phyloP scores from a whole-genome alignment of 1,140 invertebrate species.

The Marisa cornuarietis region DNA sequence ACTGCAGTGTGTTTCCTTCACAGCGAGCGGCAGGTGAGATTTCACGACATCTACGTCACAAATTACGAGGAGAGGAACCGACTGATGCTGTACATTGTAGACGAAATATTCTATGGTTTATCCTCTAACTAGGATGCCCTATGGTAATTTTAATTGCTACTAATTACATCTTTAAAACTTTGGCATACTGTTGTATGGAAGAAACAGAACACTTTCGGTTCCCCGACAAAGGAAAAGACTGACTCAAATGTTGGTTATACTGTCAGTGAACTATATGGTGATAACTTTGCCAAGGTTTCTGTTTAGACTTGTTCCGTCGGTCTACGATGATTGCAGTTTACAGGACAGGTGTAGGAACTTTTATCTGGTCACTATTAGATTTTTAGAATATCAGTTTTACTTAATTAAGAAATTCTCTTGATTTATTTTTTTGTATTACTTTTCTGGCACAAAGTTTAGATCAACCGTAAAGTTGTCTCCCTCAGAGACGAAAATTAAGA shows the following conservation, averaged over 20 bases:
- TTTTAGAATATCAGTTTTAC: background rate
- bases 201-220: background rate
- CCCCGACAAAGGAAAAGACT: background rate
- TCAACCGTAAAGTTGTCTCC: background rate
- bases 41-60: background rate
- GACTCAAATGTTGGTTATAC: slow-evolving; percentile 7
- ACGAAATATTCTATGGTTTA: background rate
- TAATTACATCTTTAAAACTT: background rate
- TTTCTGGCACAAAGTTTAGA: background rate
- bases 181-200: slow-evolving; percentile 3
- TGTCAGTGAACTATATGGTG: background rate
- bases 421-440: slow-evolving; percentile 3
- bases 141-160: background rate
- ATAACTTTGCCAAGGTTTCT: background rate
- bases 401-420: background rate
- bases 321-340: background rate
- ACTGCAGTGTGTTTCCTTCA: background rate
- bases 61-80: background rate
- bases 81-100: background rate
- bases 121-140: background rate
- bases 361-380: background rate
- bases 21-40: too few relatives aligned
- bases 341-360: slow-evolving; percentile 1
- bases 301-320: background rate
- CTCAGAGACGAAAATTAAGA: too few relatives aligned